Conservation (phyloP, 2,113 vertebrate genomes). For the Sander vitreus region DNA sequence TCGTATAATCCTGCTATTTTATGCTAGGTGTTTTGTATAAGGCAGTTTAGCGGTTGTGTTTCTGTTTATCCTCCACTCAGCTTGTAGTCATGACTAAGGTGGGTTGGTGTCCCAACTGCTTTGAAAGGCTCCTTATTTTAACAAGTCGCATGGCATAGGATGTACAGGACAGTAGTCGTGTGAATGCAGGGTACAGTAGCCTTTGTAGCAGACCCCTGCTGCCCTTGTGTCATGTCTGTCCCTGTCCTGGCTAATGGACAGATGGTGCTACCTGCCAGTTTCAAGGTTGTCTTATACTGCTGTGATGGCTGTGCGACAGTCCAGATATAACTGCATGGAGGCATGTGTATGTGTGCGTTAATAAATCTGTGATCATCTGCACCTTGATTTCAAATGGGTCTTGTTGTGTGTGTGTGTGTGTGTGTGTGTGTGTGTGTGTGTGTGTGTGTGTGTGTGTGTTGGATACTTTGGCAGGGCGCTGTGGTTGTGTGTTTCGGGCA, state of each 20-base stretch:
- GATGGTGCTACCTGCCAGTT: slow-evolving; percentile 60
- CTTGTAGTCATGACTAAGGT: slow-evolving; percentile 7
- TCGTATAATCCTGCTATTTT: not conserved
- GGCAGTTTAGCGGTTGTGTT: not conserved
- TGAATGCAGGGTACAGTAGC: not conserved
- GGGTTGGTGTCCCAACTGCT: not conserved
- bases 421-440: not conserved
- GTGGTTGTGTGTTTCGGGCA: slow-evolving; percentile 66
- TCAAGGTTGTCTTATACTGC: slow-evolving; percentile 50
- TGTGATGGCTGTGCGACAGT: not conserved
- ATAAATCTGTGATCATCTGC: not conserved
- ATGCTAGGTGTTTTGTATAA: not conserved
- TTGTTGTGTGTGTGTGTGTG: not conserved
- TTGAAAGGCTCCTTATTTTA: slow-evolving; percentile 17
- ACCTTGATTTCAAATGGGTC: not conserved
- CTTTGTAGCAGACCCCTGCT: not conserved
- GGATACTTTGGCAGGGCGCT: slow-evolving; percentile 11
- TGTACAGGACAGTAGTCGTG: not conserved
- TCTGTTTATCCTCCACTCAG: not conserved
- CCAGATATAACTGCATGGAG: not conserved
- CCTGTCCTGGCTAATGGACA: slow-evolving; percentile 38
- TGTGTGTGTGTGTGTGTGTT: not conserved
- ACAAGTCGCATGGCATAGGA: not conserved
- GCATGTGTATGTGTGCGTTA: not conserved
- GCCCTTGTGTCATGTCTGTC: slow-evolving; percentile 5